These are phyloP conservation scores for Cerastis leucographa DNA, from an alignment of 2,888 invertebrate species.

Conservation along the genomic window DNA sequence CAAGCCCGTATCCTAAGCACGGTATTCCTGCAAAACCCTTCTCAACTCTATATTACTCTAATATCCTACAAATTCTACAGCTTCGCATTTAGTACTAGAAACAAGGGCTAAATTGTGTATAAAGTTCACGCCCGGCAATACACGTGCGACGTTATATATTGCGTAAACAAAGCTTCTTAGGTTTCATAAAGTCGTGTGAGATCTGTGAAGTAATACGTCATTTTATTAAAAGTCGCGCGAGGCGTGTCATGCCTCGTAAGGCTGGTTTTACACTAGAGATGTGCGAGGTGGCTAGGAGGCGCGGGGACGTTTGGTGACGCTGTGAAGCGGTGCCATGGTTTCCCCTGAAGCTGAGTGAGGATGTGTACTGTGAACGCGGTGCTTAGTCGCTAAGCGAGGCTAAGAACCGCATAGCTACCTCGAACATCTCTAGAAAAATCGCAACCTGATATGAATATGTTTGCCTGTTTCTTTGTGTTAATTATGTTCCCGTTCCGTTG, in stretches of 20 bases:
- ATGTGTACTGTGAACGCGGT: not conserved
- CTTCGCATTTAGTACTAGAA: constrained; percentile 57
- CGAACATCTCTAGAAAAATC: not conserved
- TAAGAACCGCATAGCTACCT: not conserved
- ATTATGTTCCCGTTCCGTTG: constrained; percentile 38
- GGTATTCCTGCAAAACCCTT: constrained; percentile 48
- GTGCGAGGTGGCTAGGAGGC: not conserved
- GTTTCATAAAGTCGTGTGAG: constrained; percentile 54
- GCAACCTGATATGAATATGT: constrained; percentile 45
- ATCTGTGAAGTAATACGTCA: constrained; percentile 49
- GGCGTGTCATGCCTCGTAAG: constrained; percentile 26
- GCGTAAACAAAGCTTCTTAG: constrained; percentile 47
- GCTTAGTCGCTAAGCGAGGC: not conserved
- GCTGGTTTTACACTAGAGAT: not conserved
- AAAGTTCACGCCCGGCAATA: constrained; percentile 46
- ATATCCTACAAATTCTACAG: constrained; percentile 59
- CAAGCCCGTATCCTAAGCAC: constrained; percentile 38
- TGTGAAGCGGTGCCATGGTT: not conserved
- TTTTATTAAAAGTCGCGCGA: constrained; percentile 60
- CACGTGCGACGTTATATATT: constrained; percentile 52
- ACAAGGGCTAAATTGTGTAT: constrained; percentile 56
- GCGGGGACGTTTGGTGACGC: not conserved
- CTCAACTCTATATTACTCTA: constrained; percentile 49
- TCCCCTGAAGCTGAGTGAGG: not conserved
- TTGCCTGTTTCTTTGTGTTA: constrained; percentile 21